Evolutionary conservation across 2,113 vertebrate species (phyloP).

Genomic region (Corynorhinus townsendii): DNA sequence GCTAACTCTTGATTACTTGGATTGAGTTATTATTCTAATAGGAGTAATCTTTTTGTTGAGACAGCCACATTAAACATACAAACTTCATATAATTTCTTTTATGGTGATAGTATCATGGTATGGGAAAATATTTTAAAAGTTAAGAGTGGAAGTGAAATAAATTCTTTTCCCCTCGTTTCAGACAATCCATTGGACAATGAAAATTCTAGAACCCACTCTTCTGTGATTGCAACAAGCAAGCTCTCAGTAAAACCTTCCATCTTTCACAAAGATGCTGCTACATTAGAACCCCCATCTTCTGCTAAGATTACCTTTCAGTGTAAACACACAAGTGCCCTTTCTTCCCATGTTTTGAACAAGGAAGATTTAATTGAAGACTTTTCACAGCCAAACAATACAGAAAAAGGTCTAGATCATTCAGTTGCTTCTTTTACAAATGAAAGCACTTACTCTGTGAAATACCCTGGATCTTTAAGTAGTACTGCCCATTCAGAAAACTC

Average conservation of each 20-base stretch:
- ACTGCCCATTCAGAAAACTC: conserved; percentile 85
- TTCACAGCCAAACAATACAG: conserved; percentile 86
- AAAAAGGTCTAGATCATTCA: conserved; percentile 86
- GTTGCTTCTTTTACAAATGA: conserved; percentile 90
- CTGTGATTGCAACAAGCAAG: conserved; percentile 91
- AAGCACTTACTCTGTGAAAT: conserved; percentile 91
- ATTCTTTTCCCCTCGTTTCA: conserved; percentile 74
- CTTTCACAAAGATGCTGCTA: conserved; percentile 90
- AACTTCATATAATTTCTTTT: conserved; percentile 21
- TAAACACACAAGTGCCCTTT: conserved; percentile 93
- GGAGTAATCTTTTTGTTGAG: conserved; percentile 10
- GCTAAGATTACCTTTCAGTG: conserved; percentile 91
- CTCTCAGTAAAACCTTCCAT: conserved; percentile 90
- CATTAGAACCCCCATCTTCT: conserved; percentile 89
- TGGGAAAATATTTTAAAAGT: conserved; percentile 4
- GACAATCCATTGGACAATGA: conserved; percentile 96
- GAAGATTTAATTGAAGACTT: conserved; percentile 89
- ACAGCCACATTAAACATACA: neutral
- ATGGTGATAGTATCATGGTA: neutral
- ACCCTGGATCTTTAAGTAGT: conserved; percentile 87
- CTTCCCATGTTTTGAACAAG: conserved; percentile 86
- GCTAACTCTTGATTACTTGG: neutral
- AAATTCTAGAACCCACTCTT: conserved; percentile 92
- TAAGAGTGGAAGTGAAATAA: conserved; percentile 53
- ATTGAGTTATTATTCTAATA: neutral